Evolutionary conservation across 2,888 invertebrate genomes (phyloP).

Genomic region (Drosophila kambysellisi): DNA sequence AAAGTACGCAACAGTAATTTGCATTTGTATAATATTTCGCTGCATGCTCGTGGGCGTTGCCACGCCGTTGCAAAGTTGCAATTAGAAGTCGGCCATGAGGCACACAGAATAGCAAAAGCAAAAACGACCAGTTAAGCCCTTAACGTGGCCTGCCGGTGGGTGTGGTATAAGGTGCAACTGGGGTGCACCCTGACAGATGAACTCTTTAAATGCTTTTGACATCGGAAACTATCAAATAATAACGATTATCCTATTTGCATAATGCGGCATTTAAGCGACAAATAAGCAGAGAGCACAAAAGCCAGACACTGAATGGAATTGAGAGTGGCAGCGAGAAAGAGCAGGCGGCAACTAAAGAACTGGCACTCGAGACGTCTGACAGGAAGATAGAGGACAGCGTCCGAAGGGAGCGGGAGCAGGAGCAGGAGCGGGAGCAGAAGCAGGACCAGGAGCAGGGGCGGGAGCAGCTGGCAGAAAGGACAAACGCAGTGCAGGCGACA

Average conservation of each 20-base stretch:
- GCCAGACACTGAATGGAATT: constrained; percentile 50
- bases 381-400: constrained; percentile 53
- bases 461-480: constrained; percentile 40
- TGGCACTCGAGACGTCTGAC: constrained; percentile 75
- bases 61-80: constrained; percentile 47
- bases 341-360: constrained; percentile 23
- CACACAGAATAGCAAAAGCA: constrained; percentile 5
- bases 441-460: not conserved
- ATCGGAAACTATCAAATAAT: constrained; percentile 81
- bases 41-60: constrained; percentile 39
- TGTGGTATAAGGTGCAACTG: not conserved
- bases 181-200: constrained; percentile 51
- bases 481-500: constrained; percentile 48
- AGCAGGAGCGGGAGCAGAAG: not conserved
- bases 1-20: constrained; percentile 25
- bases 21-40: constrained; percentile 40
- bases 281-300: constrained; percentile 65
- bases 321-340: constrained; percentile 18
- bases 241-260: constrained; percentile 80
- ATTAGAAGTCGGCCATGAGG: constrained; percentile 48
- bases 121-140: not conserved
- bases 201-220: constrained; percentile 72
- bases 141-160: not conserved
- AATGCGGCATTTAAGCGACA: constrained; percentile 77
- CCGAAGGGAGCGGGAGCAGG: constrained; percentile 14